These are phyloP conservation scores for Cyprinodon variegatus DNA, from an alignment of 2,113 vertebrate species.

Conservation along the genomic window DNA sequence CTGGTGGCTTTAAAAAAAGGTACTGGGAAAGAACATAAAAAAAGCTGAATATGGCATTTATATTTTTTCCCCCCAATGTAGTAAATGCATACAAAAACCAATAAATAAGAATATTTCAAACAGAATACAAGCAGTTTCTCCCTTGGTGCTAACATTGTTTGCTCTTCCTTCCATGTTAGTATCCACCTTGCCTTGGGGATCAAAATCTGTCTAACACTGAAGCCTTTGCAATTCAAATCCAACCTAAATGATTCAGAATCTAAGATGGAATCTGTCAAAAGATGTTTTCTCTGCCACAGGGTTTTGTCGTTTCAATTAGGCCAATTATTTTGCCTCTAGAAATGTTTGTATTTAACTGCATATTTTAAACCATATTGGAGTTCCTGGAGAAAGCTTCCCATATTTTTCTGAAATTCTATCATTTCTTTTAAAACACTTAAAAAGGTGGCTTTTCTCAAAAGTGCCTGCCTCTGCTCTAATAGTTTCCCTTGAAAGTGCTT, in stretches of 20 bases:
- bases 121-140: no score
- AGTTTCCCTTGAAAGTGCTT: constrained; percentile 23
- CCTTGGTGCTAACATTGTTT: no score
- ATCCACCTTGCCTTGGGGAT: no score
- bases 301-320: neutral
- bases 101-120: no score
- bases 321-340: neutral
- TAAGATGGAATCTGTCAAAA: neutral
- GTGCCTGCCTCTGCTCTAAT: constrained; percentile 36
- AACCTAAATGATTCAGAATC: neutral
- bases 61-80: no score
- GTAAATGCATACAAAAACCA: no score
- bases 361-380: neutral
- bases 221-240: neutral
- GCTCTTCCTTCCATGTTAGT: no score
- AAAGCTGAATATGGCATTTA: no score
- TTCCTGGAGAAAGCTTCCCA: neutral
- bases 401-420: neutral
- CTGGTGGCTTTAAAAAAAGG: no score
- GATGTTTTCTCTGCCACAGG: neutral
- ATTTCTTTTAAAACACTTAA: constrained; percentile 4
- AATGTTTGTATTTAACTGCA: neutral
- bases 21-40: no score
- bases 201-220: no score
- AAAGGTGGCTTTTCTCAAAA: constrained; percentile 23